These are phyloP conservation scores for Psix sp. DNA, from an alignment of 1,140 invertebrate species.

Conservation along the genomic window DNA sequence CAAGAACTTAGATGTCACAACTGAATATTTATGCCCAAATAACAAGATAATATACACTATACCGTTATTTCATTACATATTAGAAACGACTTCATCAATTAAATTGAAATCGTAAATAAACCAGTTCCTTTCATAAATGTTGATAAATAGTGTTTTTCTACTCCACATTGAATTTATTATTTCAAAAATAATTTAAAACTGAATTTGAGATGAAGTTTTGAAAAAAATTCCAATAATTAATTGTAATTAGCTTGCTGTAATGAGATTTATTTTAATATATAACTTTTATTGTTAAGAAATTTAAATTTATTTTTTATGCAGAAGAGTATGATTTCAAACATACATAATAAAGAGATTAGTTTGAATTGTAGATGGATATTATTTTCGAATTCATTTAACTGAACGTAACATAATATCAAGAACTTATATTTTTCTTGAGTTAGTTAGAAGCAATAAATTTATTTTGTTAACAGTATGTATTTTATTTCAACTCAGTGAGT, in stretches of 20 bases:
- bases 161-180: neutral
- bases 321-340: too few species aligned
- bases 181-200: neutral
- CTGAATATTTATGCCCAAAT: slow-evolving; percentile 32
- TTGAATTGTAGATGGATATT: too few species aligned
- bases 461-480: slow-evolving; percentile 30
- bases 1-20: slow-evolving; percentile 33
- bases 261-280: too few species aligned
- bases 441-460: slow-evolving; percentile 19
- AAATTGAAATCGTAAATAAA: slow-evolving; percentile 12
- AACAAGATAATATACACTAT: slow-evolving; percentile 24
- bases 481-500: slow-evolving; percentile 39
- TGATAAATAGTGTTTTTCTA: neutral
- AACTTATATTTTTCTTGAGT: slow-evolving; percentile 17
- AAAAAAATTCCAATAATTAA: too few species aligned
- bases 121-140: slow-evolving; percentile 5
- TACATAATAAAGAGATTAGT: too few species aligned
- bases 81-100: slow-evolving; percentile 29
- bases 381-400: too few species aligned
- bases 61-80: slow-evolving; percentile 25
- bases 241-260: too few species aligned
- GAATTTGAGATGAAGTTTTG: too few species aligned
- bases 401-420: slow-evolving; percentile 5
- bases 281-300: too few species aligned
- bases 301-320: too few species aligned